Conservation (phyloP, 2,797 vertebrate genomes). For the Cossypha heuglini region DNA sequence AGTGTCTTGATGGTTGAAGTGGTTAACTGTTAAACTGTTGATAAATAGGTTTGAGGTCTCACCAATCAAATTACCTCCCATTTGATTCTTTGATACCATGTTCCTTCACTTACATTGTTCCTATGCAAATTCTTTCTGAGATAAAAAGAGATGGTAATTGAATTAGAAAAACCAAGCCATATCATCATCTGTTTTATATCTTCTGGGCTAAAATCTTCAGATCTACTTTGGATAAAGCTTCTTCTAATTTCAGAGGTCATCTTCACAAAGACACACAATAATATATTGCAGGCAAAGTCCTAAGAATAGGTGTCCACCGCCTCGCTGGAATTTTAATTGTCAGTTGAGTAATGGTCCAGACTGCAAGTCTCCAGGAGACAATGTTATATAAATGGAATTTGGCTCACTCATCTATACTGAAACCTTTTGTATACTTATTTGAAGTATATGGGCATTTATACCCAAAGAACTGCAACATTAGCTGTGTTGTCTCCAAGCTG, state of each 20-base stretch:
- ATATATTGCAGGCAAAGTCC: not conserved
- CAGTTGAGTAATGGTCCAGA: not conserved
- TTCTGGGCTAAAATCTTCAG: constrained; percentile 6
- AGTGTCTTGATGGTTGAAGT: not conserved
- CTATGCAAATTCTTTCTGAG: not conserved
- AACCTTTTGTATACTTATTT: not conserved
- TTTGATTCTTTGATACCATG: not conserved
- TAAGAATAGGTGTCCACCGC: not conserved
- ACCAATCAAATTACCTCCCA: not conserved
- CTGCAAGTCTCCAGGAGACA: not conserved
- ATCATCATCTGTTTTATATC: constrained; percentile 17
- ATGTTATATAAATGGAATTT: not conserved
- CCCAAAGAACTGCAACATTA: not conserved
- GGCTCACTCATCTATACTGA: not conserved
- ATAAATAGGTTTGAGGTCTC: not conserved
- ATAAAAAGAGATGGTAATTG: not conserved
- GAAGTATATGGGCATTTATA: not conserved
- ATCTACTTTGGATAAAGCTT: not conserved
- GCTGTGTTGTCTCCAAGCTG: not conserved
- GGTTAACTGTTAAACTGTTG: not conserved
- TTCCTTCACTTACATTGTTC: not conserved
- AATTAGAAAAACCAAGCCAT: not conserved
- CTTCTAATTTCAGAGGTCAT: not conserved
- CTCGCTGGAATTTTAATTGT: constrained; percentile 20
- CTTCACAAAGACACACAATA: not conserved